Conservation (phyloP, 2,888 invertebrate species). For the Parelbella ahira region DNA sequence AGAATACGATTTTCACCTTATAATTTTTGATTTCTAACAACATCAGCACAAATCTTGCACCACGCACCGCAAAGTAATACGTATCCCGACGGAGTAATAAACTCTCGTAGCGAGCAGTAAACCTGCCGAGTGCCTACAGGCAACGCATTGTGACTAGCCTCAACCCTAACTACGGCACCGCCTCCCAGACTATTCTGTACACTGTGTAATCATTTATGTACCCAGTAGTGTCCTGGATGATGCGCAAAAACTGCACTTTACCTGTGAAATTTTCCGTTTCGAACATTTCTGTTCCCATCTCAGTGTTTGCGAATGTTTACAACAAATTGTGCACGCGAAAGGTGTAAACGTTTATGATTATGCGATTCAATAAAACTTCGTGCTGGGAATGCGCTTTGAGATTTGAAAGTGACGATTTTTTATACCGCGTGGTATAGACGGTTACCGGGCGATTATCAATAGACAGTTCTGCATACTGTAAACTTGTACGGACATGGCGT, state of each 20-base stretch:
- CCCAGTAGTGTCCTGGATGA: constrained; percentile 5
- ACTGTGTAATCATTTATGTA: constrained; percentile 16
- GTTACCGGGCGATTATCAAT: too few species aligned
- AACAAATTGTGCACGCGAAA: constrained; percentile 16
- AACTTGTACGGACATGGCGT: too few species aligned
- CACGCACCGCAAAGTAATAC: constrained; percentile 32
- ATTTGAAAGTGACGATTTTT: too few species aligned
- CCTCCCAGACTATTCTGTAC: constrained; percentile 14
- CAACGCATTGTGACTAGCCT: constrained; percentile 49
- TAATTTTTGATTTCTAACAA: too few species aligned
- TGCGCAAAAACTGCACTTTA: constrained; percentile 16
- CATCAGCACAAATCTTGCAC: constrained; percentile 27
- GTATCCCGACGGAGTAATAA: constrained; percentile 54
- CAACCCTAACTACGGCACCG: constrained; percentile 26
- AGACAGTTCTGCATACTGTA: too few species aligned
- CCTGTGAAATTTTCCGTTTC: constrained; percentile 1
- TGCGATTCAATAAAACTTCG: constrained; percentile 14
- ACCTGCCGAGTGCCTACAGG: constrained; percentile 45
- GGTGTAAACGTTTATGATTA: constrained; percentile 18
- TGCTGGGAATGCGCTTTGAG: background rate
- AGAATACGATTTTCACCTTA: too few species aligned
- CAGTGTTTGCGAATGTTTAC: constrained; percentile 4
- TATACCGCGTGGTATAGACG: too few species aligned
- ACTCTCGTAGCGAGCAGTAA: constrained; percentile 56
- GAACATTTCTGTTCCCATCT: constrained; percentile 4